Evolutionary conservation across 2,797 vertebrate genomes (phyloP).

Genomic region (Leucoraja ocellata): DNA sequence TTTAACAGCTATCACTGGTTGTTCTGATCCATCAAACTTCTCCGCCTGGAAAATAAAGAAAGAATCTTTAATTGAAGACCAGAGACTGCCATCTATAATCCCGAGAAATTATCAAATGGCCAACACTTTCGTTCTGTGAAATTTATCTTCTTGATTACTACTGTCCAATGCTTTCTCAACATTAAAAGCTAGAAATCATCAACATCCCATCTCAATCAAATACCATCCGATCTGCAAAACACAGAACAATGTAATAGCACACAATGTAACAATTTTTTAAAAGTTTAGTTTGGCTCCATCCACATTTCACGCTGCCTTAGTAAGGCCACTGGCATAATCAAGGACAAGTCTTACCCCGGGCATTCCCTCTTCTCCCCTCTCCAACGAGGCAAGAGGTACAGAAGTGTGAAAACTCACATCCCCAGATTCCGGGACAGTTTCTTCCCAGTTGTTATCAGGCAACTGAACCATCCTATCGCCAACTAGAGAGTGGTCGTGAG

Average conservation of each 20-base stretch:
- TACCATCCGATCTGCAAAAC: not conserved
- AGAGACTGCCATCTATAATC: not conserved
- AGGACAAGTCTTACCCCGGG: no score
- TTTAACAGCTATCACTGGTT: constrained; percentile 87
- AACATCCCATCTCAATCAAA: not conserved
- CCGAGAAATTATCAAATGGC: not conserved
- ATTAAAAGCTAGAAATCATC: not conserved
- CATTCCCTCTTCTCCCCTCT: no score
- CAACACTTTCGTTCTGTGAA: no score
- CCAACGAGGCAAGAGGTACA: no score
- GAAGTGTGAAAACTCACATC: no score
- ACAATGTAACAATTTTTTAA: not conserved
- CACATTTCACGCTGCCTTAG: no score
- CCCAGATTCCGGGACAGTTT: no score
- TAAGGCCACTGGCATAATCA: no score
- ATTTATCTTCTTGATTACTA: not conserved
- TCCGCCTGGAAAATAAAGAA: constrained; percentile 71
- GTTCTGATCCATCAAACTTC: constrained; percentile 80
- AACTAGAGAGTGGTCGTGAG: no score
- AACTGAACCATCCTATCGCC: no score
- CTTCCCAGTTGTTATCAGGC: no score
- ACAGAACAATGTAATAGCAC: not conserved
- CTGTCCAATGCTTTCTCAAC: not conserved
- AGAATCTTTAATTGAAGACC: not conserved
- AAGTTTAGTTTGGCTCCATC: no score